Evolutionary conservation across 1,140 invertebrate species (phyloP), one percentile per base, ranked within the genome.

Genomic region (Propsilocerus akamusi): DNA sequence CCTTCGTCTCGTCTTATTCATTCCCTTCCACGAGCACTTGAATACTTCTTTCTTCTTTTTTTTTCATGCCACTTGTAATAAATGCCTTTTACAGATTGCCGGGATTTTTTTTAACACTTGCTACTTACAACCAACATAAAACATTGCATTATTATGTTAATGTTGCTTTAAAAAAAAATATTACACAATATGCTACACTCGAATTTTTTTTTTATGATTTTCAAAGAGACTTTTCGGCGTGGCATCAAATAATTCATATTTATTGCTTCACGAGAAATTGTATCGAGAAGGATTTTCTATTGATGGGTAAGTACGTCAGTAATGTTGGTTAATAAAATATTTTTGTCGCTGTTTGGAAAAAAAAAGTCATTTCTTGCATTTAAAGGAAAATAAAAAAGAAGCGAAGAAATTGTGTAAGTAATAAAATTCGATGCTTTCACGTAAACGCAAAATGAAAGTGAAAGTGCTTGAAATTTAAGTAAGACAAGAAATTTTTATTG

Each of bases 91-190:
- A 20, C 34, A 41, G 34, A 41, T 41, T 41, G 34, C 34, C 17
- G 34, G 34, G 34, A 41, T 41, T 41, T 41, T 41, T n/a, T 41
- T 41, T 41, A 41, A 41, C 34, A 41, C 34, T 41, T 41, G 34
- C 34, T 41, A 41, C 34, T 41, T 41, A 41, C 34, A 41, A 41
- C 34, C 17, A 41, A 20, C 22, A 41, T 41, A 41, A 41, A 41
- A 41, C 34, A 41, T 41, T 41, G 34, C 34, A 41, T 41, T 41
- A 41, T 41, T 41, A 41, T 41, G 34, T 41, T 41, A 41, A 41
- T 41, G 34, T 17, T 30, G 28, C 34, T 17, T 41, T 41, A 20
- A 41, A 41, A 41, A 41, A 41, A 41, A 41, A 20, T 41, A 41
- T 10, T 20, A 14, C 17, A 41, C 34, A 41, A 41, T 41, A 41